phyloP scores from a whole-genome alignment of 1,140 invertebrate species.

The Drosophila pallidifrons region DNA sequence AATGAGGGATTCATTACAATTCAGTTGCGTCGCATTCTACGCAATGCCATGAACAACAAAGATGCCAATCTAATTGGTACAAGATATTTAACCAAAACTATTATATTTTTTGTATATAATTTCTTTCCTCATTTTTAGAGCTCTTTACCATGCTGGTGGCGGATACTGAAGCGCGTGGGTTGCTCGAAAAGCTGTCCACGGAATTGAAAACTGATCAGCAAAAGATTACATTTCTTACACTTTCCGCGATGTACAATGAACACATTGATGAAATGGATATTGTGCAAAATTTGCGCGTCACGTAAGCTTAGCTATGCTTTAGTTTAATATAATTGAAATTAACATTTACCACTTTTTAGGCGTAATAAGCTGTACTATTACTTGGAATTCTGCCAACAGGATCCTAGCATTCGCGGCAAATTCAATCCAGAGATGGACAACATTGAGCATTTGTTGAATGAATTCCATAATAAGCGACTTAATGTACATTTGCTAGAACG shows the following conservation, averaged over 20 bases:
- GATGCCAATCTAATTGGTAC: conserved; percentile 73
- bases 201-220: conserved; percentile 78
- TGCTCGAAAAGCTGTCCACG: conserved; percentile 62
- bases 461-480: conserved; percentile 75
- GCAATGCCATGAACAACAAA: conserved; percentile 69
- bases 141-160: conserved; percentile 71
- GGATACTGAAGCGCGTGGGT: conserved; percentile 51
- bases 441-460: conserved; percentile 74
- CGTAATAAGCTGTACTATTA: conserved; percentile 80
- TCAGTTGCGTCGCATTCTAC: conserved; percentile 69
- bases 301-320: conserved; percentile 43
- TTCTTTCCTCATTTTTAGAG: conserved; percentile 30
- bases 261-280: conserved; percentile 60
- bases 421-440: conserved; percentile 76
- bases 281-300: conserved; percentile 60
- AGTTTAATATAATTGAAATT: background rate
- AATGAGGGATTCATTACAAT: conserved; percentile 70
- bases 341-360: conserved; percentile 29
- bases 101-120: background rate
- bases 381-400: conserved; percentile 79
- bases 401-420: conserved; percentile 70
- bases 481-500: conserved; percentile 72
- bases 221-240: conserved; percentile 71
- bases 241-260: conserved; percentile 79
- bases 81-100: background rate